Evolutionary conservation across 2,113 vertebrate genomes (phyloP), one percentile per base, ranked within the genome.

Genomic region (Pan troglodytes): DNA sequence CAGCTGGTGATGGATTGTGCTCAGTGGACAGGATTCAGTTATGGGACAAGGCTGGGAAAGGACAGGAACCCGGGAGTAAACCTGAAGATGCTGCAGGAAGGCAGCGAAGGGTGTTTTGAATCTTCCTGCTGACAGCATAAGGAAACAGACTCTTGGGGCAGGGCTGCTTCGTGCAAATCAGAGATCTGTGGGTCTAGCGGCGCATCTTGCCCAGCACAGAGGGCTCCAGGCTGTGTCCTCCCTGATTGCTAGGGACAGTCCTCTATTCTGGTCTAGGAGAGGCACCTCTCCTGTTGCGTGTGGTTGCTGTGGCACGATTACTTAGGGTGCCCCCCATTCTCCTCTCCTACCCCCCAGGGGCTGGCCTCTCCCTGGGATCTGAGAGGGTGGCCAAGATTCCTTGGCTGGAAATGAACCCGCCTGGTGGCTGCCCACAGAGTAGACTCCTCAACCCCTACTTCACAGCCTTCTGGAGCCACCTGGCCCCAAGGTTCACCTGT

Each of bases 51-150:
- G 70, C 35, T 0, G 32, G 52, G 59, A 57, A 20, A 18, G 5
- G 4, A 20, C 10, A 50, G 3, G 10, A n/a, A 16, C 22, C 1
- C 40, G 43, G 48, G 27, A 25, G 25, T 32, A 4, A 38, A 67
- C 13, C 20, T 68, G 16, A 7, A 27, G 52, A 20, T 1, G 23
- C 3, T 4, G 27, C 38, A 11, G 5, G 3, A 4, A 11, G 25
- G 43, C 8, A 0, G 18, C 0, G 4, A 38, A 32, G n/a, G 17
- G 52, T 0, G 0, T 17, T 10, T 0, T 16, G 43, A 45, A 12
- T 0, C 16, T 38, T 32, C 6, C 16, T 7, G 16, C 32, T 30
- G 13, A 12, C 23, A 0, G 3, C 6, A 20, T 18, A 9, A 18
- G 38, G 25, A 3, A 4, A 8, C 22, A 6, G 64, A 30, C 17